A percentile compares a stretch with the other conserved stretches of the same genome.
Conservation (phyloP, 2,888 invertebrate species). For the Tetanocera ferruginea region DNA sequence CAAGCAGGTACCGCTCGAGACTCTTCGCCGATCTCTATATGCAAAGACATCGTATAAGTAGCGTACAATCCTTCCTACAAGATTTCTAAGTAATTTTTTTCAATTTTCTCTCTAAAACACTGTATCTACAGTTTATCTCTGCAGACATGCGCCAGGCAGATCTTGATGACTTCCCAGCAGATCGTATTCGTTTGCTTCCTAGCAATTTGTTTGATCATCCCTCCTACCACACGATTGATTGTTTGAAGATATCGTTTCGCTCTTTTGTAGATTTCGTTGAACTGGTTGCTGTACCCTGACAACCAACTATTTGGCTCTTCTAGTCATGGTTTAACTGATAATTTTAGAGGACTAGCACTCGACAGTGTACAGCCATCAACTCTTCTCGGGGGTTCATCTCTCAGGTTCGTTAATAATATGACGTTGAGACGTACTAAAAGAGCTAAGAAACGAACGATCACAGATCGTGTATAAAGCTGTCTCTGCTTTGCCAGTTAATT, state of each 20-base stretch:
- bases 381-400: neutral
- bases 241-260: neutral
- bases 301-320: neutral
- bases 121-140: neutral
- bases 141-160: slow-evolving; percentile 7
- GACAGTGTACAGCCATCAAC: slow-evolving; percentile 25
- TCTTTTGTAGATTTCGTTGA: neutral
- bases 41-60: neutral
- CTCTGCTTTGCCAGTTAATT: too few species aligned
- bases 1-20: neutral
- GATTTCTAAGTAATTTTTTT: neutral
- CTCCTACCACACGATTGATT: neutral
- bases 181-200: too few species aligned
- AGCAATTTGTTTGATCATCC: too few species aligned
- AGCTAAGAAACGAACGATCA: too few species aligned
- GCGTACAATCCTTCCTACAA: neutral
- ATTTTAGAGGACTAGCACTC: neutral
- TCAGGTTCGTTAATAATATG: neutral
- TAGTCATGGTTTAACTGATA: neutral
- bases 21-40: neutral
- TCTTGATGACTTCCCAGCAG: neutral
- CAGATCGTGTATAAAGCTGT: too few species aligned
- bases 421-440: neutral
- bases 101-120: neutral
- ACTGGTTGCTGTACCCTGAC: too few species aligned